A percentile compares a stretch with the other conserved stretches of the same genome.
phyloP scores from a whole-genome alignment of 2,888 invertebrate genomes.

The Macrosoma leucophasiata region DNA sequence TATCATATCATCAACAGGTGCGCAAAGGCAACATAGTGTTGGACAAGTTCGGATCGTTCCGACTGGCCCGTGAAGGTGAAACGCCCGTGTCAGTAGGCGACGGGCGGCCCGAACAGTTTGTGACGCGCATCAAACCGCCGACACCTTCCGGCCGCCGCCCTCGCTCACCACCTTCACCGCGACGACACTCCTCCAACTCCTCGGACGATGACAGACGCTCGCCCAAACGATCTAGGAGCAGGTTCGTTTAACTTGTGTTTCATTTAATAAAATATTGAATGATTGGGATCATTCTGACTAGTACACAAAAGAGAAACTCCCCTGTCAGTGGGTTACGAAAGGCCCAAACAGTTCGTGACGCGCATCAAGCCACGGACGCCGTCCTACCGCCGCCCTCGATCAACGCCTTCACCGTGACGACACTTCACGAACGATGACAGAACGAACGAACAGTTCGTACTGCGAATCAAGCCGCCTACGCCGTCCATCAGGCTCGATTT shows the following conservation, averaged over 20 bases:
- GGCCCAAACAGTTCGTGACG: slow-evolving; percentile 71
- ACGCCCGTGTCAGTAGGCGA: slow-evolving; percentile 65
- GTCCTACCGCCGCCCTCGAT: slow-evolving; percentile 54
- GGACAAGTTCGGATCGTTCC: slow-evolving; percentile 84
- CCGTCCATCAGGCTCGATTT: slow-evolving; percentile 54
- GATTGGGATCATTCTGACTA: slow-evolving; percentile 82
- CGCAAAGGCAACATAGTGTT: slow-evolving; percentile 78
- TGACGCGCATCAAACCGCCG: slow-evolving; percentile 64
- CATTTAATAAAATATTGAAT: too few species aligned
- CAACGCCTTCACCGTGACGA: slow-evolving; percentile 61
- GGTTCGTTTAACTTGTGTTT: slow-evolving; percentile 42
- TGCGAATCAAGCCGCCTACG: slow-evolving; percentile 61
- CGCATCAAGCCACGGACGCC: slow-evolving; percentile 63
- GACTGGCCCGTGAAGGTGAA: slow-evolving; percentile 76
- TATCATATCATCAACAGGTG: slow-evolving; percentile 42
- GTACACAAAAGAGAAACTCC: slow-evolving; percentile 74
- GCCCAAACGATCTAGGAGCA: slow-evolving; percentile 57
- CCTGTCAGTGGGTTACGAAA: slow-evolving; percentile 61
- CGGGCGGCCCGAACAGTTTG: slow-evolving; percentile 69
- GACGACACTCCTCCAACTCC: slow-evolving; percentile 61
- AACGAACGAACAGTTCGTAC: slow-evolving; percentile 73
- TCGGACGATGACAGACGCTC: slow-evolving; percentile 51
- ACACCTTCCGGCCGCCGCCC: slow-evolving; percentile 56
- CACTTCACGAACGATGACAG: slow-evolving; percentile 54
- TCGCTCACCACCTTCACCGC: slow-evolving; percentile 61